phyloP scores from a whole-genome alignment of 2,113 vertebrate species.

The Entelurus aequoreus region DNA sequence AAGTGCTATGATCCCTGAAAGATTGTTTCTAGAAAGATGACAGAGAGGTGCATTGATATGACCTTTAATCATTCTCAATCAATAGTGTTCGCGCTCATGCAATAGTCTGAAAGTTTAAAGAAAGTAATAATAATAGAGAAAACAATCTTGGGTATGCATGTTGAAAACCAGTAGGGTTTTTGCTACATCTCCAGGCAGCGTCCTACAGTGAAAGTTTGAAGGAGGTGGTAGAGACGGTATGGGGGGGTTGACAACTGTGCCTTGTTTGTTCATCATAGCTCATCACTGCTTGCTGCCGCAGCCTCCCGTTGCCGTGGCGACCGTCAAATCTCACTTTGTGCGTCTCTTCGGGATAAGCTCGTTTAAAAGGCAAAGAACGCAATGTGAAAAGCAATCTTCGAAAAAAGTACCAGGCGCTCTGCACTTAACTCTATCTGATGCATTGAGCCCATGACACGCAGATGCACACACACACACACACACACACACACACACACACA shows the following conservation, averaged over 20 bases:
- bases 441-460: slow-evolving; percentile 67
- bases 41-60: no score
- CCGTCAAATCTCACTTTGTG: slow-evolving; percentile 42
- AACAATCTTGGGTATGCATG: no score
- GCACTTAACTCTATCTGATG: slow-evolving; percentile 57
- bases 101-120: no score
- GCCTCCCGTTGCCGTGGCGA: slow-evolving; percentile 33
- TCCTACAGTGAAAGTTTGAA: no score
- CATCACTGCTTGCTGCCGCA: slow-evolving; percentile 1
- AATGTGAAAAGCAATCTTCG: slow-evolving; percentile 73
- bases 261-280: neutral
- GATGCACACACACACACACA: slow-evolving; percentile 19
- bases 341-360: slow-evolving; percentile 58
- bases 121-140: no score
- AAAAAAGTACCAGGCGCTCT: slow-evolving; percentile 30
- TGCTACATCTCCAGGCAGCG: no score
- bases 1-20: no score
- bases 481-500: slow-evolving; percentile 8
- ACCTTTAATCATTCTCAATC: no score
- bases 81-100: no score
- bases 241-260: neutral
- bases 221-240: no score
- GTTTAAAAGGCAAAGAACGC: slow-evolving; percentile 64
- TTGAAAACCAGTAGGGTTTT: no score
- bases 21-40: no score